These are phyloP conservation scores for Chaenocephalus aceratus DNA, from an alignment of 2,113 vertebrate species.

Conservation along the genomic window DNA sequence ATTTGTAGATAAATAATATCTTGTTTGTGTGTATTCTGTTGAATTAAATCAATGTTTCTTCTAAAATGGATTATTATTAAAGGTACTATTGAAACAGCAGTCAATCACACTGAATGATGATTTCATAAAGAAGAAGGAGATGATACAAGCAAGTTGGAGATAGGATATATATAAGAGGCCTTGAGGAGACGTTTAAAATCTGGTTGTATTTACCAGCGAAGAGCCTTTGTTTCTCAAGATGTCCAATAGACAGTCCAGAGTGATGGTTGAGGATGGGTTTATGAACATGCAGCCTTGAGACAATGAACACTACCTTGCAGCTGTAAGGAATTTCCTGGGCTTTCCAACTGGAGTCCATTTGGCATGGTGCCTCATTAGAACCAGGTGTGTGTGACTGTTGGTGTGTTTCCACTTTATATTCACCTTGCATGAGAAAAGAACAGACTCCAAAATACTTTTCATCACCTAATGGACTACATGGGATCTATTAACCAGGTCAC, in stretches of 20 bases:
- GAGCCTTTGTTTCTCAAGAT: slow-evolving; percentile 39
- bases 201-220: slow-evolving; percentile 43
- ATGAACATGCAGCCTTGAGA: slow-evolving; percentile 70
- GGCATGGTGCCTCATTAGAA: slow-evolving; percentile 73
- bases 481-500: slow-evolving; percentile 6
- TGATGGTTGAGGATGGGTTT: slow-evolving; percentile 65
- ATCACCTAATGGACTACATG: slow-evolving; percentile 17
- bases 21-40: slow-evolving; percentile 4
- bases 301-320: slow-evolving; percentile 74
- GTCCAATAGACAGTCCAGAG: slow-evolving; percentile 26
- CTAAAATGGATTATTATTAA: background rate
- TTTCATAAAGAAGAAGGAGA: slow-evolving; percentile 39
- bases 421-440: slow-evolving; percentile 37
- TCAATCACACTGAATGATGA: slow-evolving; percentile 4
- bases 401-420: slow-evolving; percentile 62
- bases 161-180: slow-evolving; percentile 19
- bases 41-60: background rate
- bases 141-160: slow-evolving; percentile 34
- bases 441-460: slow-evolving; percentile 23
- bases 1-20: too few species aligned
- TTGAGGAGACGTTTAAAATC: slow-evolving; percentile 42
- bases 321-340: slow-evolving; percentile 80
- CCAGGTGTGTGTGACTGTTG: slow-evolving; percentile 71
- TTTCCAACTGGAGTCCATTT: slow-evolving; percentile 79
- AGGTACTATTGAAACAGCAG: background rate